Evolutionary conservation across 2,888 invertebrate species (phyloP).

Genomic region (Eupithecia subfuscata): DNA sequence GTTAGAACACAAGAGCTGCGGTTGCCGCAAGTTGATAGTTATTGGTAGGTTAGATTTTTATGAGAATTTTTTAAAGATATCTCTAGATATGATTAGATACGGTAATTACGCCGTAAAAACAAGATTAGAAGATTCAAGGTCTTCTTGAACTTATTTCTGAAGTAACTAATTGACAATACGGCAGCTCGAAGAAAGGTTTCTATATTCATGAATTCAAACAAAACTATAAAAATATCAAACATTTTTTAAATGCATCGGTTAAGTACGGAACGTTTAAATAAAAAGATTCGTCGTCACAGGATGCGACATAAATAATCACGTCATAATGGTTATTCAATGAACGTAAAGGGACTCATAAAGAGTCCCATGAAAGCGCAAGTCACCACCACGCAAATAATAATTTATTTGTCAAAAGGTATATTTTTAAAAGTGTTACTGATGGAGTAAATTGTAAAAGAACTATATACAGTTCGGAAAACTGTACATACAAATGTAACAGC

Average conservation of each 20-base stretch:
- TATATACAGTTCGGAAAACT: neutral
- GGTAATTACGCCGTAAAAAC: slow-evolving; percentile 37
- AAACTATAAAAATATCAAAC: neutral
- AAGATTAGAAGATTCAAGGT: slow-evolving; percentile 20
- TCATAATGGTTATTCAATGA: slow-evolving; percentile 45
- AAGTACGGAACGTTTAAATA: neutral
- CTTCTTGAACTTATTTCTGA: neutral
- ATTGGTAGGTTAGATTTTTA: neutral
- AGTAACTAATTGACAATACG: neutral
- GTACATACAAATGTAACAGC: neutral
- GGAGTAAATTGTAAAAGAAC: neutral
- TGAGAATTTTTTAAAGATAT: slow-evolving; percentile 5
- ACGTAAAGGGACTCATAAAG: slow-evolving; percentile 39
- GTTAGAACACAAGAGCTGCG: neutral
- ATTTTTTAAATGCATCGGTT: neutral
- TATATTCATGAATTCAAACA: neutral
- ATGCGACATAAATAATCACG: slow-evolving; percentile 49
- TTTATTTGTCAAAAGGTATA: neutral
- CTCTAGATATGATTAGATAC: slow-evolving; percentile 60
- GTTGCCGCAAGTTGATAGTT: neutral
- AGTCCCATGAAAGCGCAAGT: slow-evolving; percentile 54
- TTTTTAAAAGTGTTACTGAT: neutral
- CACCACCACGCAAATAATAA: slow-evolving; percentile 39
- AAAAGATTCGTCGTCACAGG: slow-evolving; percentile 5
- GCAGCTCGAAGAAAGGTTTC: neutral